phyloP scores from a whole-genome alignment of 37 sponge, comb jelly and placozoan species.

The Halisarca cf. caerulea region DNA sequence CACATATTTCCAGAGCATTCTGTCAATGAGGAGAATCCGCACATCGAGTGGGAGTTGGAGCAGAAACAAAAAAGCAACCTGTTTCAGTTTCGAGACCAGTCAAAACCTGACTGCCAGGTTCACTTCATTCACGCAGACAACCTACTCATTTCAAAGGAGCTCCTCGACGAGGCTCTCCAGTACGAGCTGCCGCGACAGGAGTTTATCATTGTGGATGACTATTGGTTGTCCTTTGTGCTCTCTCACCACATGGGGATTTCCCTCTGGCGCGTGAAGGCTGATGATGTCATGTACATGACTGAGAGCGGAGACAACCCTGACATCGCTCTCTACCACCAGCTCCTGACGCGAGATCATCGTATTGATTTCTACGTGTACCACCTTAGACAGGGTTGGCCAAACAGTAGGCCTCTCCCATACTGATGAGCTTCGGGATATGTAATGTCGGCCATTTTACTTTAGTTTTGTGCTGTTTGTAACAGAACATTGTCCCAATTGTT shows the following conservation, averaged over 20 bases:
- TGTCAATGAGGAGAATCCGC: slow-evolving; percentile 51
- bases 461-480: too few species aligned
- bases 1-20: slow-evolving; percentile 45
- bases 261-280: slow-evolving; percentile 53
- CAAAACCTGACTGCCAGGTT: slow-evolving; percentile 8
- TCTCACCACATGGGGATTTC: slow-evolving; percentile 59
- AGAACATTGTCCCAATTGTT: too few species aligned
- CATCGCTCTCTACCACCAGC: slow-evolving; percentile 59
- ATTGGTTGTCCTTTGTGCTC: slow-evolving; percentile 69
- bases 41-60: slow-evolving; percentile 44
- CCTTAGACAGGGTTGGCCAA: slow-evolving; percentile 58
- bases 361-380: slow-evolving; percentile 70
- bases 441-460: too few species aligned
- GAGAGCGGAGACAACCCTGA: slow-evolving; percentile 34
- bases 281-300: slow-evolving; percentile 37
- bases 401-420: slow-evolving; percentile 34
- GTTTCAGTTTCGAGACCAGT: not conserved
- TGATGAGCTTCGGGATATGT: too few species aligned
- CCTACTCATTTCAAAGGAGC: slow-evolving; percentile 43
- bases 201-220: slow-evolving; percentile 65
- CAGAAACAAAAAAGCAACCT: not conserved
- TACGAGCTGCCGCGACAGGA: slow-evolving; percentile 55
- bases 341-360: slow-evolving; percentile 41
- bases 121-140: slow-evolving; percentile 72
- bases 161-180: slow-evolving; percentile 29